Percentiles rank a stretch among this genome's conserved stretches.
phyloP scores from a whole-genome alignment of 2,113 vertebrate species.

The Mus musculus region DNA sequence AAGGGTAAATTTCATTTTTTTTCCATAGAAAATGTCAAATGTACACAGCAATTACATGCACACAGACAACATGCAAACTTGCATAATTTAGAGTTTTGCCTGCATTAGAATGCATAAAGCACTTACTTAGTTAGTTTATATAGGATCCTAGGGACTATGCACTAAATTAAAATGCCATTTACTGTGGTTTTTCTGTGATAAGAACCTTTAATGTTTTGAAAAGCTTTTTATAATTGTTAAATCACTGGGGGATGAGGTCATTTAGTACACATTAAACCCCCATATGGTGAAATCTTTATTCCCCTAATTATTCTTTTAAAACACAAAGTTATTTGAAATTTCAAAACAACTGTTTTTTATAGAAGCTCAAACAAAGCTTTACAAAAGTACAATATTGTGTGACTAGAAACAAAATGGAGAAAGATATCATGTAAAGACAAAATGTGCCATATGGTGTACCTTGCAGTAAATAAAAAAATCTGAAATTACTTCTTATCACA shows the following conservation, averaged over 20 bases:
- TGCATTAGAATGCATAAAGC: neutral
- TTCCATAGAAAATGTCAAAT: neutral
- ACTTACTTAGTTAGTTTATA: neutral
- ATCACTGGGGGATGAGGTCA: neutral
- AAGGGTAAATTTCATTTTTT: neutral
- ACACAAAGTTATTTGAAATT: neutral
- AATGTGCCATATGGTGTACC: accelerated
- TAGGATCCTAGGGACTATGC: neutral
- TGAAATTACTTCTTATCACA: neutral
- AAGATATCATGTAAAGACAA: neutral
- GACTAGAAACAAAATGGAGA: neutral
- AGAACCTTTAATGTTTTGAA: neutral
- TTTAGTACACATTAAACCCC: neutral
- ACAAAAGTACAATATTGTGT: neutral
- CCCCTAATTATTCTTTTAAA: neutral
- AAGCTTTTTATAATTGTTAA: neutral
- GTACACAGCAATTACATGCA: neutral
- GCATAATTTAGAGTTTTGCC: neutral
- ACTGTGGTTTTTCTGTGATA: neutral
- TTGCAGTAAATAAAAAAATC: neutral
- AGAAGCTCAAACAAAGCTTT: neutral
- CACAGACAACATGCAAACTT: neutral
- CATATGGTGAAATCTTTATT: neutral
- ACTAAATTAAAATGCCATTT: neutral
- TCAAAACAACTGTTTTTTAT: neutral